Evolutionary conservation across 2,113 vertebrate genomes (phyloP).

Genomic region (Gambusia affinis): DNA sequence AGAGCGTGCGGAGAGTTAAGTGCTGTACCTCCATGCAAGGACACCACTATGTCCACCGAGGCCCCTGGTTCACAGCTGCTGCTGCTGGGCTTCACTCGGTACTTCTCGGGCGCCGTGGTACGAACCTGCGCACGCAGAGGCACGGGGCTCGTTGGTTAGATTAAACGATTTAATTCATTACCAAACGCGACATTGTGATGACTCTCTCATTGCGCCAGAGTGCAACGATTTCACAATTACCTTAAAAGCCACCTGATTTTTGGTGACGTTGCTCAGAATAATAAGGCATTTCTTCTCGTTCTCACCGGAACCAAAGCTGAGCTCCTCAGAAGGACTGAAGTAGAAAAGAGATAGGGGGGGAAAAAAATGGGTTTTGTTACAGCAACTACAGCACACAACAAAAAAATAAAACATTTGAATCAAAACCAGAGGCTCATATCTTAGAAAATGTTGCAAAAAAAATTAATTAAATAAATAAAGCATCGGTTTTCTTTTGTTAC

Average conservation of each 20-base stretch:
- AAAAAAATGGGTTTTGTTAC: constrained; percentile 3
- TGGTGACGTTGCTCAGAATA: constrained; percentile 92
- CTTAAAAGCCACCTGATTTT: constrained; percentile 97
- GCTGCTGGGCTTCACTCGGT: constrained; percentile 97
- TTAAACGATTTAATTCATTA: neutral
- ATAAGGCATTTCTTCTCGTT: constrained; percentile 93
- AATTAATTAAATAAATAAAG: too few species aligned
- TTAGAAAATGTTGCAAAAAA: neutral
- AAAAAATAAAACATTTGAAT: neutral
- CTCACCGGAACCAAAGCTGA: constrained; percentile 92
- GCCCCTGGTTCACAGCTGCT: constrained; percentile 92
- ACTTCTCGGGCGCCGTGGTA: constrained; percentile 97
- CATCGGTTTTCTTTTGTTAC: constrained; percentile 1
- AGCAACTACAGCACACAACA: constrained; percentile 1
- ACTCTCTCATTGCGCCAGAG: neutral
- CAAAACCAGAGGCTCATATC: neutral
- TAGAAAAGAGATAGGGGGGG: constrained; percentile 29
- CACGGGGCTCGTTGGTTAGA: neutral
- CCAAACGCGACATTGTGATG: neutral
- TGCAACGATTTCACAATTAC: constrained; percentile 71
- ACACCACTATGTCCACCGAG: constrained; percentile 90
- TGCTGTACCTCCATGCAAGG: constrained; percentile 91
- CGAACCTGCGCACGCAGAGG: constrained; percentile 83
- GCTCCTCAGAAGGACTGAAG: constrained; percentile 93
- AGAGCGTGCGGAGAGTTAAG: constrained; percentile 16